Evolutionary conservation across 2,113 vertebrate genomes (phyloP).

Genomic region (Morone chrysops): DNA sequence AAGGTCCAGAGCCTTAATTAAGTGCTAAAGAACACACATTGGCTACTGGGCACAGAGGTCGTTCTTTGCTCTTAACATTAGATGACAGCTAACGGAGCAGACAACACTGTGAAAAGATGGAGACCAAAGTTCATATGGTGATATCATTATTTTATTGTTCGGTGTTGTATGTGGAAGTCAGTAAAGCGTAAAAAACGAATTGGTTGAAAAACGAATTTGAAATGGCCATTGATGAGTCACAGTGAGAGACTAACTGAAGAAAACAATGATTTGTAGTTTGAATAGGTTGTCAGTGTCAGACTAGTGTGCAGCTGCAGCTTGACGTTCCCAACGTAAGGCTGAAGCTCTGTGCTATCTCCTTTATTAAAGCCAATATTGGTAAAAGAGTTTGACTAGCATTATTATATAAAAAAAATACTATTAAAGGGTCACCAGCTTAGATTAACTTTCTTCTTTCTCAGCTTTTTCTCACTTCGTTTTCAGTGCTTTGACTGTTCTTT

Average conservation of each 20-base stretch:
- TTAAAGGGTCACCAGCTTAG: not conserved
- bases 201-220: constrained; percentile 45
- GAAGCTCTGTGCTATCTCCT: not conserved
- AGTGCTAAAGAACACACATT: constrained; percentile 69
- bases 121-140: constrained; percentile 65
- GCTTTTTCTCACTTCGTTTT: constrained; percentile 1
- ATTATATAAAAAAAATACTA: not conserved
- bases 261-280: constrained; percentile 48
- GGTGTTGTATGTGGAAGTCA: constrained; percentile 48
- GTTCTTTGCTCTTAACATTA: constrained; percentile 62
- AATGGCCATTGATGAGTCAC: constrained; percentile 56
- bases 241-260: constrained; percentile 56
- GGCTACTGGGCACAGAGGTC: constrained; percentile 66
- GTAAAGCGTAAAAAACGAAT: constrained; percentile 58
- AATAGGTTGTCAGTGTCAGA: constrained; percentile 27
- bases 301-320: constrained; percentile 1
- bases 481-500: not conserved
- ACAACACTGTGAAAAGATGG: constrained; percentile 49
- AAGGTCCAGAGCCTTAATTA: constrained; percentile 74
- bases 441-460: constrained; percentile 3
- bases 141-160: constrained; percentile 72
- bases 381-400: no score
- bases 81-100: constrained; percentile 77
- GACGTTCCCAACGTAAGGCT: constrained; percentile 3
- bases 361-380: not conserved